Conservation (phyloP, 2,888 invertebrate species). For the Piscicola geometra region DNA sequence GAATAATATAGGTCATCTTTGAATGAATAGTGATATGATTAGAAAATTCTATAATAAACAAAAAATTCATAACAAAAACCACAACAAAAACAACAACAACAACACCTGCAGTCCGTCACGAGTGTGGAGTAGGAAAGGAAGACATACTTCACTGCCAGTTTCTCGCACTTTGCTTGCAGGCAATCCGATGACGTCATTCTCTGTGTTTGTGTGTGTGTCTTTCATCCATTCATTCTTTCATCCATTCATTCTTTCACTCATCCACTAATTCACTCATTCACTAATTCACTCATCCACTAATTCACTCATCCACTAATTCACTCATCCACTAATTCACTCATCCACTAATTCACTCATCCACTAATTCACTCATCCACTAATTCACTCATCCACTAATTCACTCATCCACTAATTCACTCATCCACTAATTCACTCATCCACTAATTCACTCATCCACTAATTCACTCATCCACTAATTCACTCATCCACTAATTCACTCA, state of each 20-base stretch:
- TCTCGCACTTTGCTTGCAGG: background rate
- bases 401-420: background rate
- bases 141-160: background rate
- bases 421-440: background rate
- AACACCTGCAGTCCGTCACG: background rate
- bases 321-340: no score
- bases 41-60: background rate
- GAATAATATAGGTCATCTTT: background rate
- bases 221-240: no score
- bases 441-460: background rate
- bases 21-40: background rate
- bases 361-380: no score
- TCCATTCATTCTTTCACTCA: no score
- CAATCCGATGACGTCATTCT: background rate
- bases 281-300: no score
- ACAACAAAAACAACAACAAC: background rate
- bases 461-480: slow-evolving; percentile 11
- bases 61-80: background rate
- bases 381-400: no score
- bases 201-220: no score
- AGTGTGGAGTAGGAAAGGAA: background rate
- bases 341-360: no score
- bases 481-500: background rate
- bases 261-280: no score
- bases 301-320: no score